Percentiles rank a stretch among this genome's conserved stretches.
Conservation (phyloP, 2,113 vertebrate genomes). For the Poecile atricapillus region DNA sequence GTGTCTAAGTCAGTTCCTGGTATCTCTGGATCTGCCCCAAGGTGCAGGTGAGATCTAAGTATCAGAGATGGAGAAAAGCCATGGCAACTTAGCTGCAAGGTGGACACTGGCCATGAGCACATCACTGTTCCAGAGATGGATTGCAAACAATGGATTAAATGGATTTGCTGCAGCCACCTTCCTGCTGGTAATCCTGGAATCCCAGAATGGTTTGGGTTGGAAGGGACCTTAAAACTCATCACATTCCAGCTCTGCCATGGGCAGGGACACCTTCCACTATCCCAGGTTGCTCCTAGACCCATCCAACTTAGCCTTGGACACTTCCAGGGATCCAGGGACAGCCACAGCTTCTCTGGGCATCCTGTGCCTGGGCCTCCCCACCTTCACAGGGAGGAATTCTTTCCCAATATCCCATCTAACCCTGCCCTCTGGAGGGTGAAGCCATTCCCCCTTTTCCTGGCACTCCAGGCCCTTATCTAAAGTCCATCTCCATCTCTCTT, state of each 20-base stretch:
- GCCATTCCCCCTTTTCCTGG: background rate
- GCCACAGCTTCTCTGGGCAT: background rate
- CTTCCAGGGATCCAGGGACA: background rate
- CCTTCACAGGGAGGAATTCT: background rate
- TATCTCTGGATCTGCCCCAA: background rate
- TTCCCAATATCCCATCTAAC: background rate
- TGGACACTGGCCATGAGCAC: too few relatives aligned
- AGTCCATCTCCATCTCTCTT: background rate
- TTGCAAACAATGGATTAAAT: background rate
- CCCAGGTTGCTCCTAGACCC: fast-evolving
- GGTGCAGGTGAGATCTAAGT: background rate
- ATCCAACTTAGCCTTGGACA: background rate
- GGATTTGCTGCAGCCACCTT: background rate
- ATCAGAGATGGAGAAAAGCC: background rate
- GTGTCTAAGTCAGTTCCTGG: background rate
- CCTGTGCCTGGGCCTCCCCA: too few relatives aligned
- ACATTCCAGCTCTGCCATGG: too few relatives aligned
- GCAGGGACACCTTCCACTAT: background rate
- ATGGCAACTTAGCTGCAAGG: background rate
- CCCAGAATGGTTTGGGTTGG: background rate
- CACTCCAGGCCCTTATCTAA: background rate
- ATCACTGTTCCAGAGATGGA: background rate
- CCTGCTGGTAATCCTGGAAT: background rate
- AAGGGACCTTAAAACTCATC: background rate
- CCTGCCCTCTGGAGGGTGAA: background rate